phyloP scores from a whole-genome alignment of 2,113 vertebrate genomes.

The Gasterosteus nipponicus region DNA sequence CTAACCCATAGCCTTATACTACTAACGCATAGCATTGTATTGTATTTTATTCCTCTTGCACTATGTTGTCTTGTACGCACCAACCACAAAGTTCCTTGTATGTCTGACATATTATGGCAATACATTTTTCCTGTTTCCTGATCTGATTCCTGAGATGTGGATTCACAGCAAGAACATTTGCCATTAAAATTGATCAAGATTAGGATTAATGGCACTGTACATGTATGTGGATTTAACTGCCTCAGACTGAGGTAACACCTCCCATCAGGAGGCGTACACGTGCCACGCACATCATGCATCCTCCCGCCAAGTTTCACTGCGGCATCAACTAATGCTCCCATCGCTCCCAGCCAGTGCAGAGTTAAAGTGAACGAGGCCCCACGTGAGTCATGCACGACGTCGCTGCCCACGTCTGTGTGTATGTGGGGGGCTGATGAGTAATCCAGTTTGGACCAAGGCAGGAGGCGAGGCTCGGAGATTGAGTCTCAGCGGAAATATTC shows the following conservation, averaged over 20 bases:
- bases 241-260: not conserved
- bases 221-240: not conserved
- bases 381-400: conserved; percentile 55
- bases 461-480: conserved; percentile 47
- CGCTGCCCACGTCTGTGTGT: conserved; percentile 51
- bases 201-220: not conserved
- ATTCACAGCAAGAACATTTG: not conserved
- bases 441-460: conserved; percentile 55
- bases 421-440: conserved; percentile 55
- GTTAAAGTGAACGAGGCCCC: conserved; percentile 42
- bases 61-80: too few species aligned
- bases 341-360: conserved; percentile 9
- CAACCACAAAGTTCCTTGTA: too few species aligned
- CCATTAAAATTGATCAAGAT: not conserved
- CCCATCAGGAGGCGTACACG: not conserved
- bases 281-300: not conserved
- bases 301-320: not conserved
- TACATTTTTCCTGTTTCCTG: too few species aligned
- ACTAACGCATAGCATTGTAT: too few species aligned
- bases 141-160: not conserved
- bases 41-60: too few species aligned
- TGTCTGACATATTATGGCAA: too few species aligned
- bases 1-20: too few species aligned
- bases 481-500: conserved; percentile 30
- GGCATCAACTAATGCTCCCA: not conserved